phyloP scores from a whole-genome alignment of 2,113 vertebrate genomes.

The Oophaga pumilio region DNA sequence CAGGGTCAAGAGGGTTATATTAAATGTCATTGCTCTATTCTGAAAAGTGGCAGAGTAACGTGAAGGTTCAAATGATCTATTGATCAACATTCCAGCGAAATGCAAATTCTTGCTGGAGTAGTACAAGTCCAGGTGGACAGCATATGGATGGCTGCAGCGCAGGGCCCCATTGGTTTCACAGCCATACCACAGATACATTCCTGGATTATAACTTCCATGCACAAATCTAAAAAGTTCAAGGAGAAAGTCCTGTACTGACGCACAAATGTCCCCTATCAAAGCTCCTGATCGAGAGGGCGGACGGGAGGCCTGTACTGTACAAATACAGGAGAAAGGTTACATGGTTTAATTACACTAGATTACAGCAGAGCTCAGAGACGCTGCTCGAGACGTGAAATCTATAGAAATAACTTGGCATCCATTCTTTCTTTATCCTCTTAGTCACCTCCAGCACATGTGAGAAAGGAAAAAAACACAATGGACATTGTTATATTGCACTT shows the following conservation, averaged over 20 bases:
- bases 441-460: not conserved
- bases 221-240: conserved; percentile 16
- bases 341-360: conserved; percentile 4
- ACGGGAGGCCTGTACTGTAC: conserved; percentile 11
- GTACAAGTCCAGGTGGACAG: not conserved
- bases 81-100: not conserved
- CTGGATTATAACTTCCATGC: not conserved
- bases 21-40: not conserved
- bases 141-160: not conserved
- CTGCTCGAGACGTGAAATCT: not conserved
- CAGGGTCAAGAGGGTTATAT: not conserved
- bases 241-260: conserved; percentile 20
- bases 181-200: not conserved
- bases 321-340: conserved; percentile 33
- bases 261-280: not conserved
- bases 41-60: not conserved
- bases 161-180: not conserved
- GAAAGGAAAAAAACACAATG: not conserved
- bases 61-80: not conserved
- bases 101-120: not conserved
- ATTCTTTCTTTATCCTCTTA: not conserved
- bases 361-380: not conserved
- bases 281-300: not conserved
- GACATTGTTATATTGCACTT: not conserved
- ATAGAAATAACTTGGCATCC: not conserved